Base-by-base conservation (phyloP, 2,113 vertebrate species). In the Galemys pyrenaicus region DNA sequence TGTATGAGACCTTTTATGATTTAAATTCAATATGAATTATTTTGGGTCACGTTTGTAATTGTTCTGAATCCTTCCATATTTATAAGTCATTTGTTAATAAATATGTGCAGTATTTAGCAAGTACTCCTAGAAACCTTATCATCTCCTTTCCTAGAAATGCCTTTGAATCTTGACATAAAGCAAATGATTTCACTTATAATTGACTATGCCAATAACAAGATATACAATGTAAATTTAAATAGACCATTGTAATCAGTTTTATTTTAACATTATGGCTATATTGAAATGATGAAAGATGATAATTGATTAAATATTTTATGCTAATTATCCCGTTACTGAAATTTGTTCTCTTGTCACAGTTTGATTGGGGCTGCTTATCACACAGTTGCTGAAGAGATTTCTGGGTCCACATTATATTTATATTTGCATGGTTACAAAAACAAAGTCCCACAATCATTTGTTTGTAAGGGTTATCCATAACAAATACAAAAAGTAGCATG, bases 281-380 rank as follows among this genome's bases (percentile, higher is more conserved):
- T n/a, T 39, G 44, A 94, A 92, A 71, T 44, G 37, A 94, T 90
- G n/a, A 71, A 83, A 90, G 41, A 88, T 65, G 46, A 9, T 51
- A 79, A 54, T 62, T 51, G 65, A 90, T 94, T 92, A 94, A 93
- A 91, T 81, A 87, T 58, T 58, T 89, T 19, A 84, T 80, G 49
- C 10, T 81, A 91, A 81, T 94, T 84, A 78, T 60, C 79, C 70
- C 75, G 28, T 13, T 44, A 46, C 56, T 71, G 9, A 74, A 9
- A 73, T 58, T 93, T 81, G 15, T 78, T 78, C 83, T 89, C 71
- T 83, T 68, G 35, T 92, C 35, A 87, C 35, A 73, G 22, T 24
- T 92, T 41, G 71, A 84, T 77, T 87, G 49, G 58, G 11, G 39
- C 46, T 68, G 64, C n/a, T 85, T 68, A 83, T 82, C 70, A 96